phyloP scores from a whole-genome alignment of 2,888 invertebrate species.

The Embidobia sp. region DNA sequence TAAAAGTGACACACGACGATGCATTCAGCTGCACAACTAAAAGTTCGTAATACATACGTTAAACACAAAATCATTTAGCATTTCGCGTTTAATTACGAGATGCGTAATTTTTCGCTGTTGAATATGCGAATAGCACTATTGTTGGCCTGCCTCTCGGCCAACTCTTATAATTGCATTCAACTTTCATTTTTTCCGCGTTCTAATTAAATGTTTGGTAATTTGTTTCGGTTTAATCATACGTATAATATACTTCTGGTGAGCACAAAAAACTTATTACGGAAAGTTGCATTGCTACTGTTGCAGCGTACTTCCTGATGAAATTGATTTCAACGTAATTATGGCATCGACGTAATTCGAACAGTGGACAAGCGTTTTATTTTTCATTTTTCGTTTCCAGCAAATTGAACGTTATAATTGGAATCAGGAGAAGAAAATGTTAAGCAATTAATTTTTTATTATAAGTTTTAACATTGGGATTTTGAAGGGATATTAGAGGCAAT shows the following conservation, averaged over 20 bases:
- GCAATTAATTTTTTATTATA: too few relatives aligned
- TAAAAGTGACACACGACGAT: slow-evolving; percentile 46
- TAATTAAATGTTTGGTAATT: slow-evolving; percentile 34
- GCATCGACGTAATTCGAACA: slow-evolving; percentile 1
- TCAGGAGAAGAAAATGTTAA: too few relatives aligned
- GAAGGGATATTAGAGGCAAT: too few relatives aligned
- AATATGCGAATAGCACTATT: slow-evolving; percentile 9
- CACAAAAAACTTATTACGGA: neutral
- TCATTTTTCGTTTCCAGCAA: too few relatives aligned
- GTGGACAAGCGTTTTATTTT: too few relatives aligned
- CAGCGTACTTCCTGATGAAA: slow-evolving; percentile 4
- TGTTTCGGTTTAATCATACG: slow-evolving; percentile 34
- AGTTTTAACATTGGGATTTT: too few relatives aligned
- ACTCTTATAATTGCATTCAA: slow-evolving; percentile 29
- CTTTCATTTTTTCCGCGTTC: slow-evolving; percentile 12
- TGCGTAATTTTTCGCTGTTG: slow-evolving; percentile 28
- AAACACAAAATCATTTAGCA: slow-evolving; percentile 46
- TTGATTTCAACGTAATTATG: slow-evolving; percentile 2
- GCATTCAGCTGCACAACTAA: slow-evolving; percentile 27
- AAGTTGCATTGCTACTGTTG: neutral
- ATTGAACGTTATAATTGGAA: too few relatives aligned
- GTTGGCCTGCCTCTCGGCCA: too few relatives aligned
- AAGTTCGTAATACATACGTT: slow-evolving; percentile 42
- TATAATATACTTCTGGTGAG: slow-evolving; percentile 15
- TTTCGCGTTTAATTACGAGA: slow-evolving; percentile 43